These are phyloP conservation scores for Penaeus japonicus DNA, from an alignment of 1,140 invertebrate genomes.

Conservation along the genomic window DNA sequence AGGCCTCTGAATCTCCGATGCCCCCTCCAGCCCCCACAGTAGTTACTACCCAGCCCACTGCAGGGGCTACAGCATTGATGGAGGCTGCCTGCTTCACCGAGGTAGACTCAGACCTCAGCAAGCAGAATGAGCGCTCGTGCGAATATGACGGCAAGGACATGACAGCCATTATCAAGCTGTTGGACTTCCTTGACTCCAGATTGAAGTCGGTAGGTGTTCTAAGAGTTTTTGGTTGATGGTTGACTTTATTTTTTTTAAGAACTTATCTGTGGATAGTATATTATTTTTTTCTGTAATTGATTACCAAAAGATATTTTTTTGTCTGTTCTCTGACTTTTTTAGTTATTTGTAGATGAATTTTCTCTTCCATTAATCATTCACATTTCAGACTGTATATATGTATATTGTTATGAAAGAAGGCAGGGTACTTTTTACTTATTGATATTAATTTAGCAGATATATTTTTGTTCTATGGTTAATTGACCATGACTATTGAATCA, in stretches of 20 bases:
- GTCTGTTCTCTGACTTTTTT: too few species aligned
- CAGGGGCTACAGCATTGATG: slow-evolving; percentile 28
- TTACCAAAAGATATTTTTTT: too few species aligned
- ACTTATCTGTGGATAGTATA: too few species aligned
- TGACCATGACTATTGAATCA: too few species aligned
- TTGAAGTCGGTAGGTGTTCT: slow-evolving; percentile 66
- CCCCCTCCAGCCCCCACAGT: slow-evolving; percentile 12
- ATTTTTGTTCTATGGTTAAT: too few species aligned
- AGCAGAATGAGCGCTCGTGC: slow-evolving; percentile 59
- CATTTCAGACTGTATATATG: too few species aligned
- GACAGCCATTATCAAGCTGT: slow-evolving; percentile 73
- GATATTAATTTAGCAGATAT: too few species aligned
- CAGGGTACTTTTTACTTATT: too few species aligned
- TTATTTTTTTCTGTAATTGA: too few species aligned
- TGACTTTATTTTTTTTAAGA: background rate
- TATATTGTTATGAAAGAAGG: too few species aligned
- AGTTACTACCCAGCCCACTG: slow-evolving; percentile 40
- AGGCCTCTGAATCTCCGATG: background rate
- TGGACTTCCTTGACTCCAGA: slow-evolving; percentile 72
- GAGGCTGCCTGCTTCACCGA: slow-evolving; percentile 47
- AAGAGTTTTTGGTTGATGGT: background rate
- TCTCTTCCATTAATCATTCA: too few species aligned
- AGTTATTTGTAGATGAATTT: too few species aligned
- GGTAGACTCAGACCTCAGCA: background rate
- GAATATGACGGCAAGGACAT: slow-evolving; percentile 76